Evolutionary conservation across 2,888 invertebrate genomes (phyloP).

Genomic region (Chydorus sphaericus): DNA sequence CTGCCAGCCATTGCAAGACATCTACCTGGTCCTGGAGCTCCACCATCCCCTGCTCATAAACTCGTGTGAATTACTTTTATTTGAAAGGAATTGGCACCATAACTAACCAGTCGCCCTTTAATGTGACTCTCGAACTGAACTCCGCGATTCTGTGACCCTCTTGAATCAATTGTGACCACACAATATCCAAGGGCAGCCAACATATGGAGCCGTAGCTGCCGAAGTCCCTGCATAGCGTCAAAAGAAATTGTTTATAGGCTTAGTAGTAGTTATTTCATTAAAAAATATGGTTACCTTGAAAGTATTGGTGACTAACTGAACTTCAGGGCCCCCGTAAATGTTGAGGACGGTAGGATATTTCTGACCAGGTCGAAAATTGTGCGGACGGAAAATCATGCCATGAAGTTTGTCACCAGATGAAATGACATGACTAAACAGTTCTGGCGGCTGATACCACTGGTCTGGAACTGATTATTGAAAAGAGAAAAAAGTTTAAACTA

Average conservation of each 20-base stretch:
- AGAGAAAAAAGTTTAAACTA: background rate
- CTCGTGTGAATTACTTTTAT: background rate
- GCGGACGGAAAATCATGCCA: slow-evolving; percentile 82
- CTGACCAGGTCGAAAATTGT: slow-evolving; percentile 39
- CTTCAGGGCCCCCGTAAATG: slow-evolving; percentile 97
- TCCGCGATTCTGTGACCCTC: slow-evolving; percentile 89
- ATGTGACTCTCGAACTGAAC: slow-evolving; percentile 82
- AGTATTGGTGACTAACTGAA: slow-evolving; percentile 90
- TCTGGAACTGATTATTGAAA: slow-evolving; percentile 21
- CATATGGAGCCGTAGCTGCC: slow-evolving; percentile 86
- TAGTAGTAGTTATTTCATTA: background rate
- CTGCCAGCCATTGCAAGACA: slow-evolving; percentile 71
- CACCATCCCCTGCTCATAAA: slow-evolving; percentile 54
- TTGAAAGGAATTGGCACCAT: background rate
- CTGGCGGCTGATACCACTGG: slow-evolving; percentile 42
- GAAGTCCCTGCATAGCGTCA: slow-evolving; percentile 49
- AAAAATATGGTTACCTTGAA: slow-evolving; percentile 52
- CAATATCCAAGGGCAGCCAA: slow-evolving; percentile 89
- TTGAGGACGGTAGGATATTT: slow-evolving; percentile 88
- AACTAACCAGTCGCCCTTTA: slow-evolving; percentile 56
- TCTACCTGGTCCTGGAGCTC: slow-evolving; percentile 92
- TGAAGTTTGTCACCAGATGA: slow-evolving; percentile 54
- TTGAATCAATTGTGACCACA: slow-evolving; percentile 85
- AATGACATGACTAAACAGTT: slow-evolving; percentile 53
- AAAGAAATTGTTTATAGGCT: background rate